Evolutionary conservation across 1,140 invertebrate species (phyloP).

Genomic region (Papilio machaon): DNA sequence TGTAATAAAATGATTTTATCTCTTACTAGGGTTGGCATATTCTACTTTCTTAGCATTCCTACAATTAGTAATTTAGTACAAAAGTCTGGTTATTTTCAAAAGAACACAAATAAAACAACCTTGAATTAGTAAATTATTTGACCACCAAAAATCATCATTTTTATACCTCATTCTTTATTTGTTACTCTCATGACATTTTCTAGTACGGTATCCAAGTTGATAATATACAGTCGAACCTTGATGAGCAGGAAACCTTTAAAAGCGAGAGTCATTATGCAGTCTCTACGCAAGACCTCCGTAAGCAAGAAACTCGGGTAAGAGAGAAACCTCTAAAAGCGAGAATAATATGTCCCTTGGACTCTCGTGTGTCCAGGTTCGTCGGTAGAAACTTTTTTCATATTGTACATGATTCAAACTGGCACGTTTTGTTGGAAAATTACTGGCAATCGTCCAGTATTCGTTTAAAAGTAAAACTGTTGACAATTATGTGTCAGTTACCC

Average conservation of each 20-base stretch:
- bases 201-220: neutral
- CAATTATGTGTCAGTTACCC: constrained; percentile 24
- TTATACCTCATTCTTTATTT: no score
- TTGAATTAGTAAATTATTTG: constrained; percentile 27
- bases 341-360: no score
- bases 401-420: neutral
- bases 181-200: neutral
- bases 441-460: constrained; percentile 9
- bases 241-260: no score
- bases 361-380: no score
- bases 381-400: no score
- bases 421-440: neutral
- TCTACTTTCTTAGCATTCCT: neutral
- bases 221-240: neutral
- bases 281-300: no score
- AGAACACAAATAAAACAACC: neutral
- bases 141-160: neutral
- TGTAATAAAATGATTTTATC: constrained; percentile 50
- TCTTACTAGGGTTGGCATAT: constrained; percentile 26
- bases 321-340: no score
- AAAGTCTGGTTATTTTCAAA: neutral
- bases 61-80: neutral
- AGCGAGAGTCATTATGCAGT: no score
- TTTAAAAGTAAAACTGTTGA: constrained; percentile 24
- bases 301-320: no score